Conservation (phyloP, 2,888 invertebrate genomes). For the Pterostichus madidus region DNA sequence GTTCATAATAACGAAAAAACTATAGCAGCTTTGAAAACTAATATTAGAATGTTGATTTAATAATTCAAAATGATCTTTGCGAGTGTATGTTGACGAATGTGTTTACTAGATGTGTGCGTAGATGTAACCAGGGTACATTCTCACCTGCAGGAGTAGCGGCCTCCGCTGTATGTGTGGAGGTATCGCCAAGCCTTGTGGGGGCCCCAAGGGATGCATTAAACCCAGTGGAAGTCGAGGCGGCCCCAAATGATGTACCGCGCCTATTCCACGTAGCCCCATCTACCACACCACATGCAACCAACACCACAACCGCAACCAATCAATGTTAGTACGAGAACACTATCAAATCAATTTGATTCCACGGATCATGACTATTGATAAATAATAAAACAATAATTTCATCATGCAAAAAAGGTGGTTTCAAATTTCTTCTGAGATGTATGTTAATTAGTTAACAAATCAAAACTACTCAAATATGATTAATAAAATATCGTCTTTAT, state of each 20-base stretch:
- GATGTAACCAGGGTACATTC: constrained; percentile 72
- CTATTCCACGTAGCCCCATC: constrained; percentile 77
- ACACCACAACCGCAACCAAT: constrained; percentile 77
- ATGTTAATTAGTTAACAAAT: too few species aligned
- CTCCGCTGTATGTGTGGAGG: constrained; percentile 79
- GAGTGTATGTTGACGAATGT: too few species aligned
- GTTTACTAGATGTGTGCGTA: background rate
- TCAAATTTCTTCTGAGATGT: too few species aligned
- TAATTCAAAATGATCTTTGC: too few species aligned
- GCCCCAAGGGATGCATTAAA: constrained; percentile 76
- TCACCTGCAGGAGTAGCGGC: constrained; percentile 93
- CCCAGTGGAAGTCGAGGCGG: constrained; percentile 76
- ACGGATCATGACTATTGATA: background rate
- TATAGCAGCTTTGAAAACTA: too few species aligned
- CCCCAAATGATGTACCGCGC: constrained; percentile 74
- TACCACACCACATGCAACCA: constrained; percentile 78
- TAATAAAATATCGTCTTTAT: too few species aligned
- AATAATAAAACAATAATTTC: too few species aligned
- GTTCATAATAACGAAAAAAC: too few species aligned
- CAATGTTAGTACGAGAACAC: constrained; percentile 69
- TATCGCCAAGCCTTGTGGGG: constrained; percentile 77
- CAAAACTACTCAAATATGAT: too few species aligned
- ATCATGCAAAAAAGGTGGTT: background rate
- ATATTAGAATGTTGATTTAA: too few species aligned
- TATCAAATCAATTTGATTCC: background rate